Evolutionary conservation across 2,113 vertebrate genomes (phyloP).

Genomic region (Nycticorax nycticorax): DNA sequence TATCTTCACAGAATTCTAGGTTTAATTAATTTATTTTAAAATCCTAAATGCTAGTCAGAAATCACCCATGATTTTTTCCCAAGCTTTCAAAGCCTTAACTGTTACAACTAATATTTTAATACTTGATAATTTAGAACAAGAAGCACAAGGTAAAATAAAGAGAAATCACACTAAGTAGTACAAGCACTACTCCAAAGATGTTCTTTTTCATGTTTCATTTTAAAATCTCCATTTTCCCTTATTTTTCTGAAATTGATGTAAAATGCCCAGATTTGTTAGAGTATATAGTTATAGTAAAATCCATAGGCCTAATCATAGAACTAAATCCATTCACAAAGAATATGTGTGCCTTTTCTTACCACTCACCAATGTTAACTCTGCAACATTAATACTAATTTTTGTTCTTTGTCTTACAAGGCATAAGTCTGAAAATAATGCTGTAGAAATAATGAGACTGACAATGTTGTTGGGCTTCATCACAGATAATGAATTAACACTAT

Average conservation of each 20-base stretch:
- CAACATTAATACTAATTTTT: not conserved
- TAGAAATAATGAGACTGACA: not conserved
- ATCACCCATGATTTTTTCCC: rapidly evolving
- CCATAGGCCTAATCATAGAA: not conserved
- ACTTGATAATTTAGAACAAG: not conserved
- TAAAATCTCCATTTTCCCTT: not conserved
- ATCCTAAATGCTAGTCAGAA: not conserved
- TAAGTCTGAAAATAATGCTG: not conserved
- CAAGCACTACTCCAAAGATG: not conserved
- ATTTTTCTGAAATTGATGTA: not conserved
- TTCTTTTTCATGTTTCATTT: not conserved
- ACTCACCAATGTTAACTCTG: not conserved
- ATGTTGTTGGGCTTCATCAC: not conserved
- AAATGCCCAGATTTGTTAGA: not conserved
- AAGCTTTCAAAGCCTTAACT: not conserved
- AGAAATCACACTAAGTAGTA: not conserved
- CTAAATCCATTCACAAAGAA: not conserved
- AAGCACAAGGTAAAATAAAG: not conserved
- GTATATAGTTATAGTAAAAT: not conserved
- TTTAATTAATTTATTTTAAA: not conserved
- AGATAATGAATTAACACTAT: not conserved
- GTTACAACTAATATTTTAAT: not conserved
- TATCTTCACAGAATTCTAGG: not conserved
- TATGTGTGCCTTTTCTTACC: not conserved
- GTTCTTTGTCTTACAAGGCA: not conserved